These are phyloP conservation scores for Temnothorax curvispinosus DNA, from an alignment of 1,140 invertebrate species.

Conservation along the genomic window DNA sequence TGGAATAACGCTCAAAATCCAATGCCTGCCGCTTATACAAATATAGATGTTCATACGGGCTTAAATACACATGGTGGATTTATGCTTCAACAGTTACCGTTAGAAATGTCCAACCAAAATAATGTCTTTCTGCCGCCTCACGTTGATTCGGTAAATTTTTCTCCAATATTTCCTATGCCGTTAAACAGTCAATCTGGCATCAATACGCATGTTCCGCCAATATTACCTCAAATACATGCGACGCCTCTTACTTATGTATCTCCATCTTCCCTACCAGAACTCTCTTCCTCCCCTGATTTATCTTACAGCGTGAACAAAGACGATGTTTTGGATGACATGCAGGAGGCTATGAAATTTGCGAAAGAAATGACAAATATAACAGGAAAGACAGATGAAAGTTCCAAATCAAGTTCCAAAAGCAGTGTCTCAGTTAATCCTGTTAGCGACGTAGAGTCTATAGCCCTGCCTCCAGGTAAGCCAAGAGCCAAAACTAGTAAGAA, in stretches of 20 bases:
- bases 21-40: slow-evolving; percentile 4
- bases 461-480: slow-evolving; percentile 31
- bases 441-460: background rate
- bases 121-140: slow-evolving; percentile 64
- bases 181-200: background rate
- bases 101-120: slow-evolving; percentile 50
- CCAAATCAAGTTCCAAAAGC: background rate
- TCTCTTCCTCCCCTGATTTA: background rate
- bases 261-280: slow-evolving; percentile 40
- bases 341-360: slow-evolving; percentile 82
- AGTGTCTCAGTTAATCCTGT: background rate
- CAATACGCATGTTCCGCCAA: background rate
- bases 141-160: background rate
- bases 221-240: background rate
- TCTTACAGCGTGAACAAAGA: slow-evolving; percentile 62
- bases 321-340: slow-evolving; percentile 81
- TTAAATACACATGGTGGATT: slow-evolving; percentile 52
- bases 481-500: slow-evolving; percentile 42
- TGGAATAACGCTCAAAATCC: slow-evolving; percentile 21
- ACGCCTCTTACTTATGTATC: slow-evolving; percentile 2
- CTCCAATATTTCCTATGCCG: slow-evolving; percentile 2
- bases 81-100: slow-evolving; percentile 53
- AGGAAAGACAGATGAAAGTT: slow-evolving; percentile 37
- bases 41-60: slow-evolving; percentile 7
- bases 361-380: slow-evolving; percentile 80